Base-by-base conservation (phyloP, 2,113 vertebrate species). In the Thomomys bottae region DNA sequence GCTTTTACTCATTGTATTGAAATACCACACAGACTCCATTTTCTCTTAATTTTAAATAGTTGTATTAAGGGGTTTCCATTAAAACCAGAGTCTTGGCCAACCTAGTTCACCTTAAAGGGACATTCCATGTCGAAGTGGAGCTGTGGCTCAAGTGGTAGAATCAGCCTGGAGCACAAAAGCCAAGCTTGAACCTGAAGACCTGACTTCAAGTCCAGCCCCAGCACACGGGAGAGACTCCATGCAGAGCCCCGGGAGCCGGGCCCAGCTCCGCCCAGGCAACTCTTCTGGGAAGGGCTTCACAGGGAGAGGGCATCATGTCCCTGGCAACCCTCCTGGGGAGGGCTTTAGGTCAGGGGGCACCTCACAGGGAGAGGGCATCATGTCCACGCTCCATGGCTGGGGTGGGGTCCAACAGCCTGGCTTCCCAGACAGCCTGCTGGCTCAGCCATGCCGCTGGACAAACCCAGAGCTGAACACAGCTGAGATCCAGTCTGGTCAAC, bases 401-500 rank as follows among this genome's bases (percentile, higher is more conserved):
- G 34, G 30, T 49, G 10, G 64, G 90, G 42, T 76, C 57, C 63
- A 75, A 0, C 3, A 8, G 6, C 59, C 84, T 76, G 82, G 30
- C 86, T 57, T 88, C 89, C 79, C 85, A 45, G 88, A 89, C 68
- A 0, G 0, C 54, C 2, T 1, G 66, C 77, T 71, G 86, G 91
- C 87, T 90, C 94, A 91, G 88, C 83, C 89, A 93, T 80, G 85
- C 83, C 64, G 63, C 70, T 54, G 91, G 96, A 90, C 57, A 15
- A 21, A 66, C 79, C 87, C 90, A 95, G 87, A 94, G 42, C 79
- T 42, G 75, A 76, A 85, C 76, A 36, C 86, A 49, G 90, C 71
- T 82, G 95, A 89, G 93, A 79, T 73, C 90, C 91, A 93, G 94
- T 77, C 20, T 3, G 83, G 68, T 92, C 93, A n/a, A n/a, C n/a